Conservation (phyloP, 2,113 vertebrate genomes). For the Fulica atra region DNA sequence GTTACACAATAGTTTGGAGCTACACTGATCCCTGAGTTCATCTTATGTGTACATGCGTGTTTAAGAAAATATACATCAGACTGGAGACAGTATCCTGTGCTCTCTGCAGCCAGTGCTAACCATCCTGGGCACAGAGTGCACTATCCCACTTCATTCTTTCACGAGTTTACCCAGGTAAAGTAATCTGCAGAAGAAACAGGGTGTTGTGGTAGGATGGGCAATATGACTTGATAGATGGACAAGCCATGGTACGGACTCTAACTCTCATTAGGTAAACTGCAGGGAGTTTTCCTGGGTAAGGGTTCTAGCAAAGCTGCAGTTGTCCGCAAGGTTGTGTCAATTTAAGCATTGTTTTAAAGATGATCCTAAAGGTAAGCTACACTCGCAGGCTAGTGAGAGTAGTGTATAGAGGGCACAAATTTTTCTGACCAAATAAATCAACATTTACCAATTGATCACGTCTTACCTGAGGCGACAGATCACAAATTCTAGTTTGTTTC, state of each 20-base stretch:
- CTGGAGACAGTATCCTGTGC: rapidly evolving
- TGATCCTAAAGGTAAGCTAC: neutral
- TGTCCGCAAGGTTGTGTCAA: neutral
- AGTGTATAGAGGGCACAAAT: neutral
- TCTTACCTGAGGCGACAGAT: neutral
- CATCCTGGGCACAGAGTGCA: neutral
- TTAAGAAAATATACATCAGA: neutral
- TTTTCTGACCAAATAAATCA: neutral
- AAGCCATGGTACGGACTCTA: neutral
- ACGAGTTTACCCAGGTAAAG: neutral
- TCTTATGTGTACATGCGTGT: neutral
- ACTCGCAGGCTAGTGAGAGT: neutral
- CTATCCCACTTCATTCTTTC: neutral
- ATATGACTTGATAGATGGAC: neutral
- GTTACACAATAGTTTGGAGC: neutral
- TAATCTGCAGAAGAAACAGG: neutral
- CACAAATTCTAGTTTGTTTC: neutral
- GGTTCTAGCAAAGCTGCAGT: neutral
- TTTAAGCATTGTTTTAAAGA: neutral
- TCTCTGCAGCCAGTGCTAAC: neutral
- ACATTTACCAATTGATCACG: neutral
- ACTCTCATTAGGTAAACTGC: neutral
- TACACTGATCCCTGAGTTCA: neutral
- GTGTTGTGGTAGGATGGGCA: neutral
- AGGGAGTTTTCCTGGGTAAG: neutral